Evolutionary conservation across 2,797 vertebrate species (phyloP), one percentile per base, ranked within the genome.

Genomic region (Urosaurus nigricauda): DNA sequence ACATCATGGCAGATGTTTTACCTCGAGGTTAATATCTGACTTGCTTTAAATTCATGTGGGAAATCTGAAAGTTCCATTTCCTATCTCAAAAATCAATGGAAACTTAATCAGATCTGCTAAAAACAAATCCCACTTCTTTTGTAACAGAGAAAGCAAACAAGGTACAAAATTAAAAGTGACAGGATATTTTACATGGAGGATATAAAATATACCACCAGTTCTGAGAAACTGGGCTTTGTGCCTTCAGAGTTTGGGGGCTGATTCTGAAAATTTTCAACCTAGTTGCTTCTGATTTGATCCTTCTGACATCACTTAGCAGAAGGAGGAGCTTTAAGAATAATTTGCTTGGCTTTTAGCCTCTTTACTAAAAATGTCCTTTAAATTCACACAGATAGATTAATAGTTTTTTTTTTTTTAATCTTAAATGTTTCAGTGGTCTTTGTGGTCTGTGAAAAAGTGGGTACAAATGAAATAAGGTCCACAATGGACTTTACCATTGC

Each of bases 11-110:
- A 95, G 95, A 94, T 95, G 93, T 96, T 96, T 96, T 95, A 96
- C 94, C 94, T 94, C 90, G 92, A 94, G 94, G 95, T 95, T 97
- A 96, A 95, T 96, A 96, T 96, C 94, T 94, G 93, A 94, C 94
- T 96, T 94, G 94, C 88, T 96, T 95, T 96, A 96, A 96, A 96
- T 96, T 96, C 96, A 96, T 92, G 92, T 96, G 96, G 95, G 96
- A 96, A 96, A 97, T 96, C 93, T 96, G 95, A 95, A 96, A 95
- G 94, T 96, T 96, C 94, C 95, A 95, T 96, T 97, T 96, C 93
- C 92, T 95, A 91, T 96, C 95, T 96, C 88, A 0, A 96, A 96
- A 96, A 96, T 97, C 96, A 96, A 95, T 96, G 96, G 95, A 96
- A 97, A 94, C 95, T 96, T 97, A 97, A 97, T 97, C 95, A 95